Evolutionary conservation across 2,888 invertebrate species (phyloP), one percentile per base, ranked within the genome.

Genomic region (Amblyjoppa fuscipennis): DNA sequence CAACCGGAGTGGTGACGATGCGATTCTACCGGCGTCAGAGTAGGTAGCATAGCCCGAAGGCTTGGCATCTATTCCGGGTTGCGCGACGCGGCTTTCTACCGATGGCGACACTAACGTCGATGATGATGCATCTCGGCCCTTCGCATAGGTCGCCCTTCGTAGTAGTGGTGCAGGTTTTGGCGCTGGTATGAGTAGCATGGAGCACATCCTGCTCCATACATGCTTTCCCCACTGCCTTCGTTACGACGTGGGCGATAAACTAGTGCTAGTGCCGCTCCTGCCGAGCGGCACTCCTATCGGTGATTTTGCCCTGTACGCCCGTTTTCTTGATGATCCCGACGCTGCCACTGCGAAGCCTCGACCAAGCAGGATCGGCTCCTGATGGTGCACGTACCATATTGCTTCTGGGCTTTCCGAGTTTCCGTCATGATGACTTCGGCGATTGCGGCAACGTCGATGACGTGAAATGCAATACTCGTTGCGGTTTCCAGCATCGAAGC

Each of bases 1-100:
- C 89, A 91, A 91, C 89, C 91, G 89, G 90, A 91, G 92, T 92
- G 91, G 91, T 88, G 87, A 87, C 90, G 89, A 90, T 91, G 89
- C 89, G 89, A 89, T 90, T 88, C 88, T 25, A 53, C 56, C 38
- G 16, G 51, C 77, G 56, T 69, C 41, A 53, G 53, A n/a, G 28
- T 16, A 56, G 51, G 34, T 20, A 31, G 28, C 56, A 34, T 38
- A 38, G 38, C 53, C 69, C 56, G 25, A 16, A 78, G 49, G 78
- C 69, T 53, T 45, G 41, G 81, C 84, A 80, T 28, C 56, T 59
- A 59, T 78, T 56, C 59, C 56, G 38, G 59, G 45, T 69, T 41
- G 31, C 28, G 45, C 59, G 31, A 78, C 69, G 59, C 56, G 45
- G 59, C 69, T 78, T 78, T 70, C 69, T 45, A 78, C 59, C 20